phyloP scores from a whole-genome alignment of 2,888 invertebrate species.

The Apotomis capreana region DNA sequence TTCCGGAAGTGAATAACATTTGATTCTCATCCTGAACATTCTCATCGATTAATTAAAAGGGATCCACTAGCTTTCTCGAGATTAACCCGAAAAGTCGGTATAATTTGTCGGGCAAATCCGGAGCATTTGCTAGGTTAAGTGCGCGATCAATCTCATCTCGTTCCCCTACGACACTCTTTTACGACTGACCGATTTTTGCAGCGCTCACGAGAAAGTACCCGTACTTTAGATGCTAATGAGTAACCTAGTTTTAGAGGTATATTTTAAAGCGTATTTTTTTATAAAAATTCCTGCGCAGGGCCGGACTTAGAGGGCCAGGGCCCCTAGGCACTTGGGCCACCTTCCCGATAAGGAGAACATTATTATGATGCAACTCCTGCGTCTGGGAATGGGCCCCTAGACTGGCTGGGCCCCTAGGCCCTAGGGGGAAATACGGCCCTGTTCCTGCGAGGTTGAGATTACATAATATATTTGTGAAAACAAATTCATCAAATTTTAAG shows the following conservation, averaged over 20 bases:
- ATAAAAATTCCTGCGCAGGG: too few relatives aligned
- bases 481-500: too few relatives aligned
- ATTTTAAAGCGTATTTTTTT: background rate
- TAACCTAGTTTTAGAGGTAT: background rate
- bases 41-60: conserved; percentile 35
- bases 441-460: too few relatives aligned
- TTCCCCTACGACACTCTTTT: conserved; percentile 16
- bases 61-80: conserved; percentile 39
- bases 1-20: too few relatives aligned
- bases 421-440: too few relatives aligned
- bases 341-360: too few relatives aligned
- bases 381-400: too few relatives aligned
- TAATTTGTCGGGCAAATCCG: conserved; percentile 44
- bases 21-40: background rate
- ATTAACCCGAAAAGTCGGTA: conserved; percentile 42
- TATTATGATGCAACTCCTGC: too few relatives aligned
- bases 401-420: too few relatives aligned
- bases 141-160: conserved; percentile 37
- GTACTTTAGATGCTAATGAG: conserved; percentile 16
- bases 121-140: conserved; percentile 44
- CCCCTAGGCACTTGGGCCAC: too few relatives aligned
- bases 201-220: background rate
- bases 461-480: too few relatives aligned
- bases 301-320: too few relatives aligned
- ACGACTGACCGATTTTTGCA: conserved; percentile 25